Base-by-base conservation (phyloP, 2,797 vertebrate species). In the Alauda arvensis region DNA sequence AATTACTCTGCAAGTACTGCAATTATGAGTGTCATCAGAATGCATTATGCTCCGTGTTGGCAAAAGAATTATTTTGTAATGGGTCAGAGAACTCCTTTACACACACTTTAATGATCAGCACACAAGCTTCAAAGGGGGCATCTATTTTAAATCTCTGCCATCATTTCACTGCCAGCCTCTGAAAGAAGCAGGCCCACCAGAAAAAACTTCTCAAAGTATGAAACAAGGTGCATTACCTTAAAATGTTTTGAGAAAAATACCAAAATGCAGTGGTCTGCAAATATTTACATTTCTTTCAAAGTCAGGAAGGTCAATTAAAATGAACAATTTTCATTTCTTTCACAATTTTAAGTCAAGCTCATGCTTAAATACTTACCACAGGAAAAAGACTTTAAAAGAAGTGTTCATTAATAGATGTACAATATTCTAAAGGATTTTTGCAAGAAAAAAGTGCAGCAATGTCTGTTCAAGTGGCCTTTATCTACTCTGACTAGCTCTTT, bases 21-120 rank as follows among this genome's bases (percentile, higher is more conserved):
- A 94, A 83, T 93, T 93, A 77, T 51, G 90, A 84, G 74, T 78
- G 66, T 56, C 83, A 86, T 55, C 84, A 74, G 83, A 93, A 91
- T 31, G 56, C 40, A 83, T 71, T 77, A 84, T 63, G 33, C 16
- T 76, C 90, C 89, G 65, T 83, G 83, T 34, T 83, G 69, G 84
- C 71, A 91, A 89, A 91, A 89, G 66, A 94, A 66, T 76, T 80
- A 46, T 88, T 91, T 60, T 55, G 13, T 55, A 85, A 59, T 53
- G 72, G 74, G 75, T 82, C 70, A 82, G 45, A 51, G 28, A 93
- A 85, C 77, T 71, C 79, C 37, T 87, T 87, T 83, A 56, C 56
- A 74, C 31, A 72, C 52, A 52, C 55, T 79, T 69, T 45, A 91
- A 86, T 80, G 81, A 94, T 52, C 24, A 70, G 34, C 28, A 82